Evolutionary conservation across 35 echinoderm and acorn worm genomes (phyloP).

Genomic region (Amphiura filiformis): DNA sequence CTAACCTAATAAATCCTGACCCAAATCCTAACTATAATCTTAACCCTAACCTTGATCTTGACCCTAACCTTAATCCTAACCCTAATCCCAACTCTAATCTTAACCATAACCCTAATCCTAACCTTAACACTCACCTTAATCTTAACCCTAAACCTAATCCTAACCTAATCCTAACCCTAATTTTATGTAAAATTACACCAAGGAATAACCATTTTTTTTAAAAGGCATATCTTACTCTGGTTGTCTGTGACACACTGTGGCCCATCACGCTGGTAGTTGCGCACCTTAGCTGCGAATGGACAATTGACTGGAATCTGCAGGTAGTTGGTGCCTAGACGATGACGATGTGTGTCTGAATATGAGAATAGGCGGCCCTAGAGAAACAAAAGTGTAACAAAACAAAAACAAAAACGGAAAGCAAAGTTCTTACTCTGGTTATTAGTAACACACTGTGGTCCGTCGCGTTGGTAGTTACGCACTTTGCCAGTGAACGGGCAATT

Average conservation of each 20-base stretch:
- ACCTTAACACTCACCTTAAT: too few relatives aligned
- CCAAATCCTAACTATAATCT: too few relatives aligned
- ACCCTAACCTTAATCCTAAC: too few relatives aligned
- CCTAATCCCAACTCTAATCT: too few relatives aligned
- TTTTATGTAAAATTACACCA: too few relatives aligned
- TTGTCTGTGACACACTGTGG: constrained; percentile 88
- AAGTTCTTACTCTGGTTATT: constrained; percentile 92
- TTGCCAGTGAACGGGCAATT: constrained; percentile 85
- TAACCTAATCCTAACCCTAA: too few relatives aligned
- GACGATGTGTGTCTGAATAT: constrained; percentile 88
- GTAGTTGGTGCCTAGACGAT: constrained; percentile 94
- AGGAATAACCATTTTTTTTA: too few relatives aligned
- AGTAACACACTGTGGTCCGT: constrained; percentile 82
- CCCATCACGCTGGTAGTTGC: constrained; percentile 95
- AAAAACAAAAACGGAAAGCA: neutral
- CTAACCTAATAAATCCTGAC: too few relatives aligned
- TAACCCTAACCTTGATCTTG: too few relatives aligned
- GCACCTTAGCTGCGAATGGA: constrained; percentile 57
- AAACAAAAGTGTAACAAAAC: too few relatives aligned
- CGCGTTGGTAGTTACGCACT: constrained; percentile 81
- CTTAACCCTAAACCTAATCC: too few relatives aligned
- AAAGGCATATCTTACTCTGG: constrained; percentile 60
- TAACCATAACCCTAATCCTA: too few relatives aligned
- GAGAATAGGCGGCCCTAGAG: constrained; percentile 92
- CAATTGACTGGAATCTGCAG: constrained; percentile 96